These are phyloP conservation scores for Hypomecis atomaria DNA, from an alignment of 2,888 invertebrate genomes.

Conservation along the genomic window DNA sequence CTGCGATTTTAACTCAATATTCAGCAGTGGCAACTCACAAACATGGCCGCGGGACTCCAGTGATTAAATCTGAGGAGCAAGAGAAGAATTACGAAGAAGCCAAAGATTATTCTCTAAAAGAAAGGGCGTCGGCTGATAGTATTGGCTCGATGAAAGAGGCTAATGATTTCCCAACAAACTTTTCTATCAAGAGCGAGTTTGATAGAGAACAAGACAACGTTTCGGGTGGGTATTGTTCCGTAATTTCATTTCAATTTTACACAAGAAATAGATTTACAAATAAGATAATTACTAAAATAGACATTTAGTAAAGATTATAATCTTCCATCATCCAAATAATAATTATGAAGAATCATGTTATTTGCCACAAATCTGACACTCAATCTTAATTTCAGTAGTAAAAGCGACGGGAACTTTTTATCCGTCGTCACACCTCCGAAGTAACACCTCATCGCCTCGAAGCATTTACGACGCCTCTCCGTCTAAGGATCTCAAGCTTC, in stretches of 20 bases:
- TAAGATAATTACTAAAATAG: too few relatives aligned
- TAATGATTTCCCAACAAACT: constrained; percentile 71
- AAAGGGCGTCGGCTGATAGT: constrained; percentile 76
- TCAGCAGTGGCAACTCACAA: constrained; percentile 80
- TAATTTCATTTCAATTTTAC: constrained; percentile 54
- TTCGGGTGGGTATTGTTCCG: constrained; percentile 71
- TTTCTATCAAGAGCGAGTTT: constrained; percentile 79
- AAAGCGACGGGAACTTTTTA: constrained; percentile 97
- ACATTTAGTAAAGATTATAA: background rate
- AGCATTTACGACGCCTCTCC: constrained; percentile 82
- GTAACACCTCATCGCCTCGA: constrained; percentile 83
- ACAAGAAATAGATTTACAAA: background rate
- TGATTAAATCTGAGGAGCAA: constrained; percentile 68
- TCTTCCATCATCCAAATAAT: background rate
- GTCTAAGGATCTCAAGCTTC: constrained; percentile 79
- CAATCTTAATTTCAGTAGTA: constrained; percentile 89
- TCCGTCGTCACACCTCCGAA: constrained; percentile 88
- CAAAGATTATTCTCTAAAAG: constrained; percentile 81
- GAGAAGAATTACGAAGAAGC: constrained; percentile 77
- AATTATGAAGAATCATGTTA: background rate
- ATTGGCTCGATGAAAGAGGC: constrained; percentile 70
- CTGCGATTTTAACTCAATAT: constrained; percentile 79
- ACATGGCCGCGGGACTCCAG: constrained; percentile 77
- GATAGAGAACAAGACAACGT: constrained; percentile 78
- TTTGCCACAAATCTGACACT: constrained; percentile 33